A percentile compares a stretch with the other conserved stretches of the same genome.
These are phyloP conservation scores for Temnothorax longispinosus DNA, from an alignment of 1,140 invertebrate species.

Conservation along the genomic window DNA sequence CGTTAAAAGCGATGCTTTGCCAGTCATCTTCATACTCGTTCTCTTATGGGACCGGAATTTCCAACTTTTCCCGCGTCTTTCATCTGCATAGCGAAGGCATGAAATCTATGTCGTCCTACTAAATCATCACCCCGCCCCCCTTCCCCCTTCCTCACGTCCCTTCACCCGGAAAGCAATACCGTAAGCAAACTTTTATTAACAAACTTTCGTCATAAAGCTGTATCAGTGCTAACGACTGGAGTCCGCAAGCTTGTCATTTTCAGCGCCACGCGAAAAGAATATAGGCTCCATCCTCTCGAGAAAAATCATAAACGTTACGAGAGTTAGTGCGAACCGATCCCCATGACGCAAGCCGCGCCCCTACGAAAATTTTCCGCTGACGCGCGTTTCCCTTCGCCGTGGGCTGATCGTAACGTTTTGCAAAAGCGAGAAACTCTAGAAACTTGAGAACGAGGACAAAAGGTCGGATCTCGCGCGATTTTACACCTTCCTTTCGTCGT, in stretches of 20 bases:
- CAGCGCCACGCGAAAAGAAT: neutral
- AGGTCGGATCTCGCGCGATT: neutral
- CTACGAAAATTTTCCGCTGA: constrained; percentile 39
- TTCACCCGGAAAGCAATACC: neutral
- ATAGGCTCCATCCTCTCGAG: neutral
- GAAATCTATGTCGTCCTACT: neutral
- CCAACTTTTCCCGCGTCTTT: constrained; percentile 21
- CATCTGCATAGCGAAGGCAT: neutral
- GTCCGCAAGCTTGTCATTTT: neutral
- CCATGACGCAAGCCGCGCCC: neutral
- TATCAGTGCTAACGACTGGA: constrained; percentile 38
- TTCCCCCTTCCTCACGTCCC: neutral
- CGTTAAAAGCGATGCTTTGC: constrained; percentile 10
- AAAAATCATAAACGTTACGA: neutral
- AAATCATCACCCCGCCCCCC: neutral
- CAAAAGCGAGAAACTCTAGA: neutral
- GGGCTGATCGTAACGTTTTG: neutral
- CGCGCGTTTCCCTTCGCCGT: neutral
- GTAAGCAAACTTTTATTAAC: constrained; percentile 57
- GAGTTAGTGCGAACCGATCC: neutral
- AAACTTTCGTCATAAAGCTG: constrained; percentile 43
- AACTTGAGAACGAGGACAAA: constrained; percentile 5
- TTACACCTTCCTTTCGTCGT: neutral
- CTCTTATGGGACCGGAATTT: neutral
- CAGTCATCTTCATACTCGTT: constrained; percentile 2